A percentile compares a stretch with the other conserved stretches of the same genome.
phyloP scores from a whole-genome alignment of 2,888 invertebrate species.

The Chrysodeixis includens region DNA sequence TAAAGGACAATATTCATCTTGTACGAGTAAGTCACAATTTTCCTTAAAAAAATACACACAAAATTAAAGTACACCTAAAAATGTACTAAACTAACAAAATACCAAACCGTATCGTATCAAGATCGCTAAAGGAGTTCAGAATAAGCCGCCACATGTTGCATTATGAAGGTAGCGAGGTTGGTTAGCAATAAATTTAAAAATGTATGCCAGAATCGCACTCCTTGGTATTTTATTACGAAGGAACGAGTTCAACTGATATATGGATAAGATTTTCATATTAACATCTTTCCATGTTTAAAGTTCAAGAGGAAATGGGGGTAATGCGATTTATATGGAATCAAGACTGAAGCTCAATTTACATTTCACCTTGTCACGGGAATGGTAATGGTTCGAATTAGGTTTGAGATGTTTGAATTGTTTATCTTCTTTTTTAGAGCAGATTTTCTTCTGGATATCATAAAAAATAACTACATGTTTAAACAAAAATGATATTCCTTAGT shows the following conservation, averaged over 20 bases:
- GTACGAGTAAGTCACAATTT: no score
- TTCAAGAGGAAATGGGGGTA: slow-evolving; percentile 10
- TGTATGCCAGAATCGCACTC: slow-evolving; percentile 60
- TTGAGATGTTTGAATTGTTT: neutral
- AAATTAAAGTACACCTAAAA: no score
- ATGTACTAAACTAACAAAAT: neutral
- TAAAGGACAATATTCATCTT: no score
- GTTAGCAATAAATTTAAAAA: slow-evolving; percentile 73
- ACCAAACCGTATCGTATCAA: slow-evolving; percentile 21
- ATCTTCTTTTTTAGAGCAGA: no score
- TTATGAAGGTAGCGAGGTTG: slow-evolving; percentile 61
- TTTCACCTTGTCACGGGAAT: neutral
- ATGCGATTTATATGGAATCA: neutral
- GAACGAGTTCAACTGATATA: slow-evolving; percentile 43
- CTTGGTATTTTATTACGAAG: slow-evolving; percentile 53
- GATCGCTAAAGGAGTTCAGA: slow-evolving; percentile 25
- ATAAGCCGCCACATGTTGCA: slow-evolving; percentile 47
- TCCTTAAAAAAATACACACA: no score
- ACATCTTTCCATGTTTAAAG: slow-evolving; percentile 29
- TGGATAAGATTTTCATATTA: slow-evolving; percentile 44
- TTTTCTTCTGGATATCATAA: no score
- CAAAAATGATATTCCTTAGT: no score
- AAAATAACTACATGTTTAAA: no score
- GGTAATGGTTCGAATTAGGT: neutral
- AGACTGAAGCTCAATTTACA: slow-evolving; percentile 1